A percentile compares a stretch with the other conserved stretches of the same genome.
phyloP scores from a whole-genome alignment of 2,888 invertebrate genomes.

The Megamerina dolium region DNA sequence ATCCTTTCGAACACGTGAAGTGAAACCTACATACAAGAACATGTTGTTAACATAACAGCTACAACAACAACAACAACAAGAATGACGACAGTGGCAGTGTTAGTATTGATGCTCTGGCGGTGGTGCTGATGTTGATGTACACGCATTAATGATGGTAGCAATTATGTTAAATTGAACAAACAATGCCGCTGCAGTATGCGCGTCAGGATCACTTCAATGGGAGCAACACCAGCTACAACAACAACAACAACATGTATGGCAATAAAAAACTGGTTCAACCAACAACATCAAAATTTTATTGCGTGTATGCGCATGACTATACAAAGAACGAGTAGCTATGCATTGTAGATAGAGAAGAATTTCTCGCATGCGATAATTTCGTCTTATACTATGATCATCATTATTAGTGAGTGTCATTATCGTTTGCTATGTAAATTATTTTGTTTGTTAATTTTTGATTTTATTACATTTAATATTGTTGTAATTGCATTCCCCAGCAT shows the following conservation, averaged over 20 bases:
- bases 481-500: too few relatives aligned
- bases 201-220: slow-evolving; percentile 17
- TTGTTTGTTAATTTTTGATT: too few relatives aligned
- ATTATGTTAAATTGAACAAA: slow-evolving; percentile 46
- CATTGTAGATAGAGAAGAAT: too few relatives aligned
- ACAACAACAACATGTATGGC: neutral
- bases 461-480: too few relatives aligned
- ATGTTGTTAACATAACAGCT: slow-evolving; percentile 46
- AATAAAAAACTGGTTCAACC: slow-evolving; percentile 25
- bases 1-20: slow-evolving; percentile 28
- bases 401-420: too few relatives aligned
- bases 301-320: slow-evolving; percentile 6
- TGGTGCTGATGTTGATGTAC: too few relatives aligned
- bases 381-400: too few relatives aligned
- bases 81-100: slow-evolving; percentile 9
- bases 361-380: slow-evolving; percentile 25
- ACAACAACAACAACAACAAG: slow-evolving; percentile 2
- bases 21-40: slow-evolving; percentile 31
- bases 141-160: slow-evolving; percentile 15
- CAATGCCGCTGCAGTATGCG: slow-evolving; percentile 28
- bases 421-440: too few relatives aligned
- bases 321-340: too few relatives aligned
- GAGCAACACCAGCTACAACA: slow-evolving; percentile 19
- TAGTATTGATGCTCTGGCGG: too few relatives aligned
- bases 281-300: slow-evolving; percentile 2